Evolutionary conservation across 1,140 invertebrate genomes (phyloP).

Genomic region (Drosophila ficusphila): DNA sequence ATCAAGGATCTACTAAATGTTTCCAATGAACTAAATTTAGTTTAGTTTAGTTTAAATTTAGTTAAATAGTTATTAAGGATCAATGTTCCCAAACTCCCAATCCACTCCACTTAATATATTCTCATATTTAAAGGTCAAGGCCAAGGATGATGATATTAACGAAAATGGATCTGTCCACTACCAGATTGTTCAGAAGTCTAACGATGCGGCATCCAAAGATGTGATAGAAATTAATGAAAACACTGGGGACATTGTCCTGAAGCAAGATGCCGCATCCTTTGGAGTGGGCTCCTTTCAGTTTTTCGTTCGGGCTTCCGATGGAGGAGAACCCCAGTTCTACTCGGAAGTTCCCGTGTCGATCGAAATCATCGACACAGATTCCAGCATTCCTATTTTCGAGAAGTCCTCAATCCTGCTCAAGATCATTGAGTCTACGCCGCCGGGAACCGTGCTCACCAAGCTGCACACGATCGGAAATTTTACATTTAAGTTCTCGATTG

Average conservation of each 20-base stretch:
- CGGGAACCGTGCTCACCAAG: constrained; percentile 88
- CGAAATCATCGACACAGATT: constrained; percentile 89
- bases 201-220: constrained; percentile 86
- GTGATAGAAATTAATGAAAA: constrained; percentile 88
- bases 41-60: too few species aligned
- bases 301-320: constrained; percentile 94
- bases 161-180: constrained; percentile 89
- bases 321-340: constrained; percentile 88
- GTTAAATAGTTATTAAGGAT: too few species aligned
- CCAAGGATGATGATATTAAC: constrained; percentile 89
- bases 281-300: constrained; percentile 87
- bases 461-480: constrained; percentile 86
- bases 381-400: constrained; percentile 90
- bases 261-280: constrained; percentile 8
- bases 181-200: constrained; percentile 88
- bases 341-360: constrained; percentile 92
- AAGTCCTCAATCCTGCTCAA: constrained; percentile 90
- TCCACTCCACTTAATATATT: background rate
- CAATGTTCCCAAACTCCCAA: too few species aligned
- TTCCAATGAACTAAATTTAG: too few species aligned
- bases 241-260: constrained; percentile 87
- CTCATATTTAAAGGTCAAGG: constrained; percentile 84
- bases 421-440: constrained; percentile 90
- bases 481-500: constrained; percentile 87
- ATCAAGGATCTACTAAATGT: too few species aligned